A percentile compares a stretch with the other conserved stretches of the same genome.
These are phyloP conservation scores for Perodicticus potto DNA, from an alignment of 2,797 vertebrate species.

Conservation along the genomic window DNA sequence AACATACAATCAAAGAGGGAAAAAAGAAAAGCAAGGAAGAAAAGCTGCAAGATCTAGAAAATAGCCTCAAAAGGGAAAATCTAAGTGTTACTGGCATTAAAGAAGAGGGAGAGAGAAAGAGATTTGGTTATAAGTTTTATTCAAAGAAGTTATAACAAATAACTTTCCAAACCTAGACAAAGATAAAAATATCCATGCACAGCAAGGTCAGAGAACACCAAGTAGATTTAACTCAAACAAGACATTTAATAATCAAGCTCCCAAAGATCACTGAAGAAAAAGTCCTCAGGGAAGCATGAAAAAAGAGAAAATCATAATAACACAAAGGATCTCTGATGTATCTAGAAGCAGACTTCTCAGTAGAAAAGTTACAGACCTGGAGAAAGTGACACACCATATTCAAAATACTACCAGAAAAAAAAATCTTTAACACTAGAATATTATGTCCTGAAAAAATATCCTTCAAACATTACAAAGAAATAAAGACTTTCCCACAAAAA, in stretches of 20 bases:
- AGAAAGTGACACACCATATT: not conserved
- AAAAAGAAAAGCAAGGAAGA: not conserved
- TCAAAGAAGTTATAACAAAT: not conserved
- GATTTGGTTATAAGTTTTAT: not conserved
- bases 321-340: not conserved
- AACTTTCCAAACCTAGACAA: not conserved
- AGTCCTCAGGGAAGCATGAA: not conserved
- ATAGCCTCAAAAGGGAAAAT: not conserved
- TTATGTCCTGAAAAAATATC: not conserved
- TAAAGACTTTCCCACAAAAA: not conserved
- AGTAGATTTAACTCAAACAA: not conserved
- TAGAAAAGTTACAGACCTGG: not conserved
- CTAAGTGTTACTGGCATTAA: not conserved
- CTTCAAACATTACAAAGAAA: not conserved
- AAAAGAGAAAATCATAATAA: not conserved
- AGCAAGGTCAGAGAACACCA: not conserved
- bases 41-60: not conserved
- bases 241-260: not conserved
- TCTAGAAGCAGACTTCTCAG: not conserved
- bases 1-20: not conserved
- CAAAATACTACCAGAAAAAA: not conserved
- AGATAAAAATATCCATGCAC: not conserved
- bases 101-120: not conserved
- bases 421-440: not conserved
- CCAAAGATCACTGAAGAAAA: not conserved